Base-by-base conservation (phyloP, 1,140 invertebrate species). In the Drosophila auraria region DNA sequence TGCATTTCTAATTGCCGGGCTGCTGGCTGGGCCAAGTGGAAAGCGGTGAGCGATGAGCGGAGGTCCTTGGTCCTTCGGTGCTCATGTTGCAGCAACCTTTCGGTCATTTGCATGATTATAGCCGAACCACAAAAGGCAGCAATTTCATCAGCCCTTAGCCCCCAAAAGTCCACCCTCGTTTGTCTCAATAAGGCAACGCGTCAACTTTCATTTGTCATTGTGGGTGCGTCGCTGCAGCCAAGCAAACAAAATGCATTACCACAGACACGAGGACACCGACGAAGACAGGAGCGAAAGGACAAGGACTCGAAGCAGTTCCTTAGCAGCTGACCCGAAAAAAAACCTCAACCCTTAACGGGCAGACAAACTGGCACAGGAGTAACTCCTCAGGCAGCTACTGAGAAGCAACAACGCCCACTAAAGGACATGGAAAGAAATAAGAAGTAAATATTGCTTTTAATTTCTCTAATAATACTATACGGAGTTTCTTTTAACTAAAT, bases 201-300 rank as follows among this genome's bases (percentile, higher is more conserved):
- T 90, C 86, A 91, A 75, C 87, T 82, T 86, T 90, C 86, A 90
- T 90, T 90, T 90, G 79, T 86, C 82, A 82, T 79, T 87, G 86
- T 73, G 63, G 66, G 80, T 69, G 65, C 63, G 68, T 40, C 49
- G 59, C 44, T 63, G 66, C 68, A 80, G 59, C 58, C 62, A 82
- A 86, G 82, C 86, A 90, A 90, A 90, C 82, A 86, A 89, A 90
- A 89, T 90, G 86, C 82, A 89, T 89, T 89, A 90, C 74, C 63
- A 59, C 73, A 68, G 62, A 65, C 54, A 51, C 58, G 45, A 70
- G 57, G 42, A 78, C 36, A 61, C 50, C n/a, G 25, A 78, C n/a
- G 25, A 78, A 57, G 56, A 49, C 66, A 42, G 54, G 68, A 73
- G 45, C 47, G 33, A 71, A 49, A 73, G 56, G 56, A 73, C 71